These are phyloP conservation scores for Propsilocerus akamusi DNA, from an alignment of 1,140 invertebrate species.

Conservation along the genomic window DNA sequence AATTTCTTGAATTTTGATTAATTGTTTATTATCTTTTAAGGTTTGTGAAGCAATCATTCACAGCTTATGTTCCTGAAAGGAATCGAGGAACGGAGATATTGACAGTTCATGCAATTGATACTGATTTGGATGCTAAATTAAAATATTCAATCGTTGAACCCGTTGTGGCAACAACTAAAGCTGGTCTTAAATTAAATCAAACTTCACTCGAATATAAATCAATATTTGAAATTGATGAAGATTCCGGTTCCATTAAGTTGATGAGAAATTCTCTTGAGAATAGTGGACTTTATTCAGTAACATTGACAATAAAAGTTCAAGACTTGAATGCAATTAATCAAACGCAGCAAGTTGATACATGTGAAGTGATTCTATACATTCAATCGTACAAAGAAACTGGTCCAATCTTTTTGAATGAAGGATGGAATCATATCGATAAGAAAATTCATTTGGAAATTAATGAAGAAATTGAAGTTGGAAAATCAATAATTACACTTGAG, in stretches of 20 bases:
- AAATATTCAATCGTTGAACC: constrained; percentile 48
- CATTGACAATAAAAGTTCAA: constrained; percentile 50
- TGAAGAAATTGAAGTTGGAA: constrained; percentile 61
- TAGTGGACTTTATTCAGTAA: constrained; percentile 37
- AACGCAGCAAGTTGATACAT: constrained; percentile 40
- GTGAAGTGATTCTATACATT: constrained; percentile 59
- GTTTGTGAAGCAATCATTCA: constrained; percentile 44
- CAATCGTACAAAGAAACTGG: constrained; percentile 62
- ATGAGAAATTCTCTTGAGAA: constrained; percentile 32
- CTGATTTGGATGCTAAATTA: constrained; percentile 45
- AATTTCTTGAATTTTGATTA: background rate
- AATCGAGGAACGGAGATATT: constrained; percentile 41
- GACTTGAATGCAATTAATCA: constrained; percentile 51
- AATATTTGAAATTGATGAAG: constrained; percentile 48
- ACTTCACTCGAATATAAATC: constrained; percentile 41
- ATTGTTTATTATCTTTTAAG: constrained; percentile 7
- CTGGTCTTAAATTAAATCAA: constrained; percentile 42
- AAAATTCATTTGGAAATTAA: constrained; percentile 44
- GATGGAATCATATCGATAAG: constrained; percentile 45
- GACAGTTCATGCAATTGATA: constrained; percentile 43
- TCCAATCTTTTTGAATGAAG: constrained; percentile 50
- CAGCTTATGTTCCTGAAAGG: constrained; percentile 50
- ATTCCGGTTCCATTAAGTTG: constrained; percentile 47
- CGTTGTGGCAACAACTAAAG: constrained; percentile 51
- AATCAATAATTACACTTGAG: constrained; percentile 49